Evolutionary conservation across 2,888 invertebrate species (phyloP).

Genomic region (Nezara viridula): DNA sequence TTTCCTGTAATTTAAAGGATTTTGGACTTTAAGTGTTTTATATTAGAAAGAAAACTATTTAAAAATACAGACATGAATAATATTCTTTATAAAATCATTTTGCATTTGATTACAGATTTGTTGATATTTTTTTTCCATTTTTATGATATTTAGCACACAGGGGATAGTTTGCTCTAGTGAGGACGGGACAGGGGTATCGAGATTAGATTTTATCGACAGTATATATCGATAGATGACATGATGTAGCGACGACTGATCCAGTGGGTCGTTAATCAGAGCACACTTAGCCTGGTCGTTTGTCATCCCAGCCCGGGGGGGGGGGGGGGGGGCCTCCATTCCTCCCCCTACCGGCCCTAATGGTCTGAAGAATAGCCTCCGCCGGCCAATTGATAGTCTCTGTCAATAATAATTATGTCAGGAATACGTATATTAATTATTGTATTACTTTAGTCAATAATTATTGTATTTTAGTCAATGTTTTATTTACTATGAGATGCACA

Average conservation of each 20-base stretch:
- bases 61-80: too few species aligned
- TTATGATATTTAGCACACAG: too few species aligned
- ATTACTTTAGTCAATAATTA: too few species aligned
- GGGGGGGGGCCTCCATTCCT: background rate
- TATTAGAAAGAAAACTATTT: too few species aligned
- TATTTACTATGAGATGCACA: too few species aligned
- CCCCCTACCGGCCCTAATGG: slow-evolving; percentile 6
- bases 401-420: slow-evolving; percentile 7
- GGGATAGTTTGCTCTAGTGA: too few species aligned
- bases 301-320: background rate
- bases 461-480: background rate
- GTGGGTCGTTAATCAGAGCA: slow-evolving; percentile 22
- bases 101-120: too few species aligned
- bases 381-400: slow-evolving; percentile 35
- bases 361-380: background rate
- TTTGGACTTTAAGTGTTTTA: too few species aligned
- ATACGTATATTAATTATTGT: background rate
- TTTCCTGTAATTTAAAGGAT: too few species aligned
- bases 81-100: too few species aligned
- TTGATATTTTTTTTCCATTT: too few species aligned
- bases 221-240: slow-evolving; percentile 29
- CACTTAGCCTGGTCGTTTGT: slow-evolving; percentile 45
- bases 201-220: slow-evolving; percentile 18
- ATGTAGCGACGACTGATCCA: slow-evolving; percentile 1
- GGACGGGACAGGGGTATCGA: background rate